Evolutionary conservation across 1,140 invertebrate species (phyloP), one percentile per base, ranked within the genome.

Genomic region (Drosophila subpulchrella): DNA sequence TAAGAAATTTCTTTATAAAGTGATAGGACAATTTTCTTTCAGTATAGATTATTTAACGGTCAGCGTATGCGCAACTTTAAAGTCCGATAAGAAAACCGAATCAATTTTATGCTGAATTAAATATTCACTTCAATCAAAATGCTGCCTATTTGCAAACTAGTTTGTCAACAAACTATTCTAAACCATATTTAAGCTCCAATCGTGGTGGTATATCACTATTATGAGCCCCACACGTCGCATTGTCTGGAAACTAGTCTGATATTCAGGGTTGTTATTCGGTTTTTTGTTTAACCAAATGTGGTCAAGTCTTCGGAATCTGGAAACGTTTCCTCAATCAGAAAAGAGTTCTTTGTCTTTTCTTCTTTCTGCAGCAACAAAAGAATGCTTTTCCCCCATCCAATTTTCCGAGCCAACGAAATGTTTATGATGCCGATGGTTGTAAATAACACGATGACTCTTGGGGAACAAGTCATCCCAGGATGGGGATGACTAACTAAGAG

Each of bases 401-500:
- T 57, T 70, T 63, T 60, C 59, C 53, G 20, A 68, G 44, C 39
- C 53, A 59, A 57, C 30, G 68, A 61, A 84, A 84, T 79, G 62
- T 73, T 85, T 73, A 73, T 80, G 76, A 77, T 73, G 48, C 38
- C 27, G 50, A 53, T 70, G 80, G 54, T 60, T 83, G 80, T 78
- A 84, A 84, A 83, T 84, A 84, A 77, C 59, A 53, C 60, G 60
- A 83, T 83, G 81, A 79, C 81, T 79, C 55, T 46, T 50, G 27
- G 48, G 36, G 24, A 38, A 13, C 55, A 51, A 27, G 47, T 42
- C 15, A 50, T 36, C 17, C 57, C 47, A 38, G 47, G 39, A 66
- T 56, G 20, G 24, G 20, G 32, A 74, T 84, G 81, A 81, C 81
- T 85, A 85, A 85, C 61, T 66, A 68, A 41, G 44, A 50, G 57